Conservation (phyloP, 2,888 invertebrate species). For the Drosophila kuntzei region DNA sequence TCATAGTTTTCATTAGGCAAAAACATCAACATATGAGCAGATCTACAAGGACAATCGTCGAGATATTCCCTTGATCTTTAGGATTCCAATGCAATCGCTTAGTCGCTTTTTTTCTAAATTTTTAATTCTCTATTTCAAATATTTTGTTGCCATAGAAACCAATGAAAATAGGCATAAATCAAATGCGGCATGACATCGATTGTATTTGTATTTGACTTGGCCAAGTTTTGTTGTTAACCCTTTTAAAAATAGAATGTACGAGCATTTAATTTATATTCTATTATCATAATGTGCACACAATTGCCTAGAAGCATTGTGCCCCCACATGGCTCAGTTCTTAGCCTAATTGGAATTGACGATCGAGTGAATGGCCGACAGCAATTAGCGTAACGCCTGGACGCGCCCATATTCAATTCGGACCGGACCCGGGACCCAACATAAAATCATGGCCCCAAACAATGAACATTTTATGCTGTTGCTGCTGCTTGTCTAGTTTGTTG, state of each 20-base stretch:
- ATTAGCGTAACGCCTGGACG: conserved; percentile 68
- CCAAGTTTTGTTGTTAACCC: conserved; percentile 17
- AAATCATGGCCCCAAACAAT: conserved; percentile 65
- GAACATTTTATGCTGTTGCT: conserved; percentile 41
- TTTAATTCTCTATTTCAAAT: background rate
- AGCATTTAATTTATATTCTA: conserved; percentile 47
- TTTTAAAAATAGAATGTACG: conserved; percentile 38
- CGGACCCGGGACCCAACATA: conserved; percentile 38
- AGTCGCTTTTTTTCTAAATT: background rate
- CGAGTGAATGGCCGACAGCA: conserved; percentile 56
- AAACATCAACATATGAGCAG: too few relatives aligned
- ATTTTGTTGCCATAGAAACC: background rate
- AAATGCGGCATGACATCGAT: conserved; percentile 5
- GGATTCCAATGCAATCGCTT: background rate
- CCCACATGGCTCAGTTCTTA: conserved; percentile 52
- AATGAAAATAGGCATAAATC: conserved; percentile 1
- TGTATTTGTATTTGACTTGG: conserved; percentile 13
- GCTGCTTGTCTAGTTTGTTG: conserved; percentile 18
- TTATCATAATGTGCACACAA: conserved; percentile 48
- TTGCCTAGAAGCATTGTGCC: conserved; percentile 35
- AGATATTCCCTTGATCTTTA: too few relatives aligned
- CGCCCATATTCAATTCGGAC: conserved; percentile 50
- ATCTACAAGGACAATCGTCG: too few relatives aligned
- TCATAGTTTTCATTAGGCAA: too few relatives aligned
- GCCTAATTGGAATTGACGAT: conserved; percentile 62